phyloP scores from a whole-genome alignment of 2,888 invertebrate genomes.

The Megamerina dolium region DNA sequence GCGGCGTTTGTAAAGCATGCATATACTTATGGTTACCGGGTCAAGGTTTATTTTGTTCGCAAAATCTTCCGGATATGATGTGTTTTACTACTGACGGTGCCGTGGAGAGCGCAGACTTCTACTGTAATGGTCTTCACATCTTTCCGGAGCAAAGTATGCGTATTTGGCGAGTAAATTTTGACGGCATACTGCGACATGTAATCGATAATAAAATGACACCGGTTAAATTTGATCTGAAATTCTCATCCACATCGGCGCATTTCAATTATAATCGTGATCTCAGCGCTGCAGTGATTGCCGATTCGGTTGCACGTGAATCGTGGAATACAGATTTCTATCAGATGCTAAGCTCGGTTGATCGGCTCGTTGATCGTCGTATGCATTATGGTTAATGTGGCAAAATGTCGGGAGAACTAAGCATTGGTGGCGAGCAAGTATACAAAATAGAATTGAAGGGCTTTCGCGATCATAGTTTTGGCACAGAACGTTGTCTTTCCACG shows the following conservation, averaged over 20 bases:
- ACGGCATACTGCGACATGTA: constrained; percentile 57
- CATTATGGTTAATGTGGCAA: constrained; percentile 79
- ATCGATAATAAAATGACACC: constrained; percentile 48
- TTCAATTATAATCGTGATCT: constrained; percentile 73
- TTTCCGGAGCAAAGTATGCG: constrained; percentile 67
- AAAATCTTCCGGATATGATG: constrained; percentile 65
- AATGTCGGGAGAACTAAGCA: constrained; percentile 57
- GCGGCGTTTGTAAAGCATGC: constrained; percentile 61
- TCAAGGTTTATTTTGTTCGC: constrained; percentile 62
- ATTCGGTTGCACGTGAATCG: constrained; percentile 66
- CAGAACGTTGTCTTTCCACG: constrained; percentile 65
- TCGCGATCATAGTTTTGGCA: constrained; percentile 75
- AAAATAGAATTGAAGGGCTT: constrained; percentile 62
- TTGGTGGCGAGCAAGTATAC: constrained; percentile 48
- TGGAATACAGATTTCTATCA: constrained; percentile 67
- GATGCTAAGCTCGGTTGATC: constrained; percentile 58
- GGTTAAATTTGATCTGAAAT: constrained; percentile 59
- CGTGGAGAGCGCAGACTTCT: constrained; percentile 53
- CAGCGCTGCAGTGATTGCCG: constrained; percentile 59
- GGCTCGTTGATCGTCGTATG: constrained; percentile 53
- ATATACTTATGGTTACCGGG: constrained; percentile 64
- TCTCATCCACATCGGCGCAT: constrained; percentile 57
- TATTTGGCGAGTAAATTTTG: constrained; percentile 63
- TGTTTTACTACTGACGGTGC: constrained; percentile 50
- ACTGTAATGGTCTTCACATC: constrained; percentile 64